Evolutionary conservation across 2,797 vertebrate genomes (phyloP).

Genomic region (Sciurus vulgaris): DNA sequence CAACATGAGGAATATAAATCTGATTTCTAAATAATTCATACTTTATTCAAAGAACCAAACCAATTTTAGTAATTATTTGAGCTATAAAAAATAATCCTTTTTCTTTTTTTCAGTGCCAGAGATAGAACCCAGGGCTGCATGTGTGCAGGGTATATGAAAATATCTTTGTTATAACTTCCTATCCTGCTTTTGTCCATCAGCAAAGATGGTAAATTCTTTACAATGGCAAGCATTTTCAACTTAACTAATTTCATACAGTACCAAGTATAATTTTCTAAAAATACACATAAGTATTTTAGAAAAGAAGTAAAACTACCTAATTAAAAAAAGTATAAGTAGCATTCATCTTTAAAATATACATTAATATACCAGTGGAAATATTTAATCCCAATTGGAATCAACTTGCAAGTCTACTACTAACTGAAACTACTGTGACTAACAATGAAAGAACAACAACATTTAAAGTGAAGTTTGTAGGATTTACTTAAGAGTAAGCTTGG

Average conservation of each 20-base stretch:
- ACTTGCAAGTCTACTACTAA: not conserved
- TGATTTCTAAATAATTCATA: constrained; percentile 35
- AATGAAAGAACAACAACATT: not conserved
- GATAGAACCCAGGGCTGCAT: not conserved
- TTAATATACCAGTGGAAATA: not conserved
- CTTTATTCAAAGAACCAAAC: not conserved
- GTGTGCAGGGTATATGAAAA: not conserved
- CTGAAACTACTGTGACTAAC: not conserved
- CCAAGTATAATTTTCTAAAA: not conserved
- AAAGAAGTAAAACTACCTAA: constrained; percentile 20
- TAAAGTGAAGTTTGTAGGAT: not conserved
- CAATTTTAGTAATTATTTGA: not conserved
- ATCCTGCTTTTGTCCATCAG: not conserved
- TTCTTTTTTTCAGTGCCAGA: not conserved
- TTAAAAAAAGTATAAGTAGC: not conserved
- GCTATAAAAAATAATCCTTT: not conserved
- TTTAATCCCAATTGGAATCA: not conserved
- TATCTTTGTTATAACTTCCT: not conserved
- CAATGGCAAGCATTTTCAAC: not conserved
- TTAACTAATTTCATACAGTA: not conserved
- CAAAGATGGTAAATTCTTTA: not conserved
- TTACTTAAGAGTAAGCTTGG: not conserved
- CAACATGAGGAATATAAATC: not conserved
- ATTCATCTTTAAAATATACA: constrained; percentile 24
- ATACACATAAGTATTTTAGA: not conserved